Percentiles rank a stretch among this genome's conserved stretches.
These are phyloP conservation scores for Cebidichthys violaceus DNA, from an alignment of 2,113 vertebrate genomes.

Conservation along the genomic window DNA sequence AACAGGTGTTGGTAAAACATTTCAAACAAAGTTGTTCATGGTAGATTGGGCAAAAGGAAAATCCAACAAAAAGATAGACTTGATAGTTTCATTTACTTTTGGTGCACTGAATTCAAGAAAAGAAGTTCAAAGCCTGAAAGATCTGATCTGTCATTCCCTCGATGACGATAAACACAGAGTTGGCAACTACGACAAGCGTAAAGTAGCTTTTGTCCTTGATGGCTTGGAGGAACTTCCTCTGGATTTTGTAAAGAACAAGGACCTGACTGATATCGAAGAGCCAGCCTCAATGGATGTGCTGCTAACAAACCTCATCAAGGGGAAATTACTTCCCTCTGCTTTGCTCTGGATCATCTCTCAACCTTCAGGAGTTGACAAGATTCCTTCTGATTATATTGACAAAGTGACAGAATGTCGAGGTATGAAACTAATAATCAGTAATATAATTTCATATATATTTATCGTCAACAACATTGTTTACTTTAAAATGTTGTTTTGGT, in stretches of 20 bases:
- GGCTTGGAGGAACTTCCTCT: conserved; percentile 35
- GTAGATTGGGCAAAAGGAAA: conserved; percentile 1
- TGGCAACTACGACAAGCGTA: background rate
- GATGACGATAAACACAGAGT: accelerated
- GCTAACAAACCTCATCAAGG: conserved; percentile 50
- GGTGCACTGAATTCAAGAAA: background rate
- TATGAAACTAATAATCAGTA: conserved; percentile 16
- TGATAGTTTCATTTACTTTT: conserved; percentile 12
- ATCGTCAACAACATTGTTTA: background rate
- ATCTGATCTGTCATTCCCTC: background rate
- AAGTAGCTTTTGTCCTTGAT: conserved; percentile 46
- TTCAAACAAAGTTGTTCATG: background rate
- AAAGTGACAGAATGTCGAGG: conserved; percentile 58
- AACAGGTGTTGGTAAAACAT: conserved; percentile 46
- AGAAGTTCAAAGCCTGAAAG: conserved; percentile 23
- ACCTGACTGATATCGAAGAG: background rate
- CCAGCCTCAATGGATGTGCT: conserved; percentile 25
- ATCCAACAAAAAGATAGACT: background rate
- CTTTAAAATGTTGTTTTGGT: background rate
- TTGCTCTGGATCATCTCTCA: conserved; percentile 51
- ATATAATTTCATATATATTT: background rate
- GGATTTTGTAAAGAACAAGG: conserved; percentile 17
- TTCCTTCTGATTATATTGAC: conserved; percentile 2
- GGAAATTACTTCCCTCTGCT: conserved; percentile 27
- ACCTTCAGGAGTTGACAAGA: conserved; percentile 50